Base-by-base conservation (phyloP, 2,888 invertebrate species). In the Crioceris asparagi region DNA sequence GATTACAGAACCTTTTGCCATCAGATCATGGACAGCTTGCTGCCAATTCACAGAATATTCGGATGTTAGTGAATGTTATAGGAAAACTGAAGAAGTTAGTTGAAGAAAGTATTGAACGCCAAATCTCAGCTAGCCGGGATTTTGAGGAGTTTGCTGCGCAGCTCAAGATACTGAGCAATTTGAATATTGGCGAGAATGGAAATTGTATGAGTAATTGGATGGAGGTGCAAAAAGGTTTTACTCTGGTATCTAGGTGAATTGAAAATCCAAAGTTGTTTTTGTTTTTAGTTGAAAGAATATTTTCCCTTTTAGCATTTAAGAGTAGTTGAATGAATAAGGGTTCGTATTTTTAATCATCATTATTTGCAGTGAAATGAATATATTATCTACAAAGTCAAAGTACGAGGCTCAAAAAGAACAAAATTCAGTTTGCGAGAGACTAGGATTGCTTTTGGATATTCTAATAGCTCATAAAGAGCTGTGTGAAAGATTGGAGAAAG, bases 401-500 rank as follows among this genome's bases (percentile, higher is more conserved):
- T 69, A 70, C 37, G 71, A 72, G 47, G 68, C 72, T 2, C 65
- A 65, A 6, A 54, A 68, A 30, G 71, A 73, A 48, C 71, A 72
- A 52, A 68, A 69, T 30, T 67, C 68, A 40, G 66, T 75, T 5
- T 71, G 71, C 47, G 74, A 74, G 46, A 62, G 68, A 43, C 55
- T 75, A 33, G 68, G 68, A 36, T 57, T 72, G 4, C 61, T 74
- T 1, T 54, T 72, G 17, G 74, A 74, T 47, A 64, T 72, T 33
- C 54, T 75, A 35, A 60, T 68, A 5, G 71, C 71, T 1, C 73
- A 74, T 46, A 64, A 68, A 46, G 71, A 72, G 43, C 54, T 76
- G 14, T 76, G 75, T 48, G 76, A 76, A 49, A 63, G 76, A 39
- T 67, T 76, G 40, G 75, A 75, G 48, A 67, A 70, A 36, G 75